phyloP scores from a whole-genome alignment of 2,113 vertebrate species.

The Salminus brasiliensis region DNA sequence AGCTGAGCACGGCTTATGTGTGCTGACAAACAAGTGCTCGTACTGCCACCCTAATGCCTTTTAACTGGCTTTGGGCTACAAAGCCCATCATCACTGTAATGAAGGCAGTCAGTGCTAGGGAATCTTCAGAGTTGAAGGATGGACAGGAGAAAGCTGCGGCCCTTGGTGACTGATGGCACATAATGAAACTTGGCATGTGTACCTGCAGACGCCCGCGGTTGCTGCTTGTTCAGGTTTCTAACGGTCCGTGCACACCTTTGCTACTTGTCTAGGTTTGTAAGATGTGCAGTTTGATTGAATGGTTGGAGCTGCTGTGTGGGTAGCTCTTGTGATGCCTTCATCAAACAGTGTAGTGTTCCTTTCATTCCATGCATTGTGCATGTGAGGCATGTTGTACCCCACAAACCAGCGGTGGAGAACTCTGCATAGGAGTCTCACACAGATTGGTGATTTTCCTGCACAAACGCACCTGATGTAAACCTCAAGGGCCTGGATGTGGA shows the following conservation, averaged over 20 bases:
- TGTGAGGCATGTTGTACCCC: too few relatives aligned
- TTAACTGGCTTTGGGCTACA: slow-evolving; percentile 23
- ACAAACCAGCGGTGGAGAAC: too few relatives aligned
- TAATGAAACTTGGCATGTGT: neutral
- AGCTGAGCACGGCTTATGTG: slow-evolving; percentile 2
- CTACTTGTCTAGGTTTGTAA: neutral
- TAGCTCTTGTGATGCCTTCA: too few relatives aligned
- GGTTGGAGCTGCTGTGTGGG: too few relatives aligned
- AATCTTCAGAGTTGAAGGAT: slow-evolving; percentile 20
- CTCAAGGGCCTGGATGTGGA: too few relatives aligned
- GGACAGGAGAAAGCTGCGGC: slow-evolving; percentile 7
- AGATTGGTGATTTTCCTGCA: too few relatives aligned
- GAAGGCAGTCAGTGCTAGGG: slow-evolving; percentile 4
- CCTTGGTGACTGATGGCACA: slow-evolving; percentile 27
- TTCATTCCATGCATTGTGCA: too few relatives aligned
- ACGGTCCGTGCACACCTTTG: neutral
- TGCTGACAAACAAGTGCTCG: slow-evolving; percentile 24
- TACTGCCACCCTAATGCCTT: slow-evolving; percentile 5
- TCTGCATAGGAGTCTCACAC: too few relatives aligned
- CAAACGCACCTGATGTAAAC: too few relatives aligned
- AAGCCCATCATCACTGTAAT: slow-evolving; percentile 34
- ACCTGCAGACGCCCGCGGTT: neutral
- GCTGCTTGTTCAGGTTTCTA: neutral
- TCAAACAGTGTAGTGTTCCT: too few relatives aligned
- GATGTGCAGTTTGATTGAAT: too few relatives aligned